Percentiles rank a stretch among this genome's conserved stretches.
Evolutionary conservation across 1,140 invertebrate genomes (phyloP).

Genomic region (Thalassaphorura encarpata): DNA sequence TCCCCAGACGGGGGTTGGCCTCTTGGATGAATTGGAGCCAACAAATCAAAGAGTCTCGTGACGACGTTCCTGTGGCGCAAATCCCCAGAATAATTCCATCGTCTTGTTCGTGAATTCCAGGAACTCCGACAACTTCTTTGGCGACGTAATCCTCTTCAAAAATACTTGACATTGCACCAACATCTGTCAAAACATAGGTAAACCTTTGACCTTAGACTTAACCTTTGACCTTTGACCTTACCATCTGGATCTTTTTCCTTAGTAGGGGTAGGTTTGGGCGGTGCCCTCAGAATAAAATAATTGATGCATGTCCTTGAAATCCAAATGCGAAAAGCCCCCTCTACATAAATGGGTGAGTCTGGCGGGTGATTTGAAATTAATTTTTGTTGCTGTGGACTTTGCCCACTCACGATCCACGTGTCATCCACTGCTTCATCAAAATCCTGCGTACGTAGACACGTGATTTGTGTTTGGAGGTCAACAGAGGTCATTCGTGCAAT

Average conservation of each 20-base stretch:
- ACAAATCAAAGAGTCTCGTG: slow-evolving; percentile 76
- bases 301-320: slow-evolving; percentile 59
- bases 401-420: slow-evolving; percentile 88
- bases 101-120: slow-evolving; percentile 79
- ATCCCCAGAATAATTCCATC: slow-evolving; percentile 82
- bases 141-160: slow-evolving; percentile 35
- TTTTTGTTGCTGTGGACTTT: slow-evolving; percentile 63
- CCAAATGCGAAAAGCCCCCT: slow-evolving; percentile 78
- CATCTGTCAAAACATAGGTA: slow-evolving; percentile 52
- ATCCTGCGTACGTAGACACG: slow-evolving; percentile 51
- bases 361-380: slow-evolving; percentile 58
- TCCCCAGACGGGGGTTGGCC: slow-evolving; percentile 57
- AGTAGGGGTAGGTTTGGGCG: slow-evolving; percentile 42
- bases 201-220: slow-evolving; percentile 4
- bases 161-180: slow-evolving; percentile 39
- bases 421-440: slow-evolving; percentile 68
- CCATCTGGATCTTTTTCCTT: slow-evolving; percentile 50
- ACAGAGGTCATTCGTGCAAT: slow-evolving; percentile 74
- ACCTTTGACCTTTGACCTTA: slow-evolving; percentile 37
- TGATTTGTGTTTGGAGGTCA: slow-evolving; percentile 64
- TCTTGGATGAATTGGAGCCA: slow-evolving; percentile 82
- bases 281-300: slow-evolving; percentile 74
- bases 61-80: slow-evolving; percentile 80
- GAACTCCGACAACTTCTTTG: slow-evolving; percentile 32
- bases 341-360: slow-evolving; percentile 67